These are phyloP conservation scores for Lutraria rhynchaena DNA, from an alignment of 1,140 invertebrate species.

Conservation along the genomic window DNA sequence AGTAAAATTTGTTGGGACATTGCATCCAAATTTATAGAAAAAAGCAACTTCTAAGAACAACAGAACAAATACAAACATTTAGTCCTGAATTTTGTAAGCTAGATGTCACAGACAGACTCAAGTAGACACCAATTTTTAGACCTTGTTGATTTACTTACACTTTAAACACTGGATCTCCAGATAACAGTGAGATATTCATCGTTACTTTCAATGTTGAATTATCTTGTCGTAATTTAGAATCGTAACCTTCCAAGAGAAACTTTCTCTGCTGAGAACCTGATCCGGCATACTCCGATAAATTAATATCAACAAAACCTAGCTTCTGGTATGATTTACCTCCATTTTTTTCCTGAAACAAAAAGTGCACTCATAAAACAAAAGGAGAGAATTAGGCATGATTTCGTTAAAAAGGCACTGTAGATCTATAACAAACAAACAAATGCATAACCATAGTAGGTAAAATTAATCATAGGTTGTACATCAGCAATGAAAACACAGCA, in stretches of 20 bases:
- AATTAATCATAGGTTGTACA: no score
- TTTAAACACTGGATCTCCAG: conserved; percentile 98
- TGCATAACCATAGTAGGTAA: no score
- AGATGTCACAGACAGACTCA: no score
- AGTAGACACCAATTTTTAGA: no score
- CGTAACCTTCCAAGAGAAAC: conserved; percentile 97
- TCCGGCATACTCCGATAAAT: conserved; percentile 97
- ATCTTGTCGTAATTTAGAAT: conserved; percentile 93
- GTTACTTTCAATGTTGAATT: conserved; percentile 96
- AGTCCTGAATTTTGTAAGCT: no score
- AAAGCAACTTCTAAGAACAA: no score
- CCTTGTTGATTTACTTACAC: conserved; percentile 91
- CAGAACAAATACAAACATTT: no score
- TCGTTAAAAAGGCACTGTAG: no score
- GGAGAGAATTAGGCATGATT: no score
- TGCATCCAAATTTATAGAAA: no score
- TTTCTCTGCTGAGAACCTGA: conserved; percentile 92
- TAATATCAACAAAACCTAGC: conserved; percentile 97
- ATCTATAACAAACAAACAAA: no score
- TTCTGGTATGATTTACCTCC: conserved; percentile 97
- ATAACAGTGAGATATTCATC: conserved; percentile 96
- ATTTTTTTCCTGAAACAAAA: conserved; percentile 87
- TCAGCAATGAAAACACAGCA: neutral
- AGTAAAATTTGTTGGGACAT: no score
- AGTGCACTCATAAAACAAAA: neutral